Percentiles rank a stretch among this genome's conserved stretches.
These are phyloP conservation scores for Epistrophe grossulariae DNA, from an alignment of 2,888 invertebrate genomes.

Conservation along the genomic window DNA sequence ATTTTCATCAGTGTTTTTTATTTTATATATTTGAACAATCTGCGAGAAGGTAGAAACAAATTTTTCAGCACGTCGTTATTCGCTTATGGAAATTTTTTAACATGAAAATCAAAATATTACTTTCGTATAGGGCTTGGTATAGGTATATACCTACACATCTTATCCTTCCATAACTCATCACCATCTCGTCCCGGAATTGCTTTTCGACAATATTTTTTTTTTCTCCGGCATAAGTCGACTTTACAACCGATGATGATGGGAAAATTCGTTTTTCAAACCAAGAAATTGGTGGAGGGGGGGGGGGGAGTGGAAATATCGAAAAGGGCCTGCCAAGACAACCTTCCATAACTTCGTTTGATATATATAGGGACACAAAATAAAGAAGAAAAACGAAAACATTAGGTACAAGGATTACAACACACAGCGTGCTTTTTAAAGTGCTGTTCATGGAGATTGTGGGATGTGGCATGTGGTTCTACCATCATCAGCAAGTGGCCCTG, in stretches of 20 bases:
- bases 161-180: conserved; percentile 22
- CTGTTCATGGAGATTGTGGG: conserved; percentile 26
- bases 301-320: conserved; percentile 5
- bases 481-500: conserved; percentile 1
- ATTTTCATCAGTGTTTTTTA: conserved; percentile 20
- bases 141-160: conserved; percentile 2
- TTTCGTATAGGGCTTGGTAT: conserved; percentile 9
- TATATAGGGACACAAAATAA: conserved; percentile 2
- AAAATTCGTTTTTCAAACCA: conserved; percentile 46
- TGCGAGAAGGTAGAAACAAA: conserved; percentile 18
- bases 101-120: conserved; percentile 47
- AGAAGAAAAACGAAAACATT: conserved; percentile 14
- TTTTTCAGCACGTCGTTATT: conserved; percentile 65
- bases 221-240: conserved; percentile 13
- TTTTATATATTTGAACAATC: conserved; percentile 19
- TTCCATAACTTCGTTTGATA: conserved; percentile 27
- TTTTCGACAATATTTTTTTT: conserved; percentile 22
- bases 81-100: conserved; percentile 70
- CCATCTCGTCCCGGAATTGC: conserved; percentile 45
- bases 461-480: conserved; percentile 12
- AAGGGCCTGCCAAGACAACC: conserved; percentile 33
- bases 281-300: conserved; percentile 29
- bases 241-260: conserved; percentile 30
- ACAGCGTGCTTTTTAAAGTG: conserved; percentile 42
- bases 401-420: conserved; percentile 47